Conservation (phyloP, 2,888 invertebrate species). For the Urechis unicinctus region DNA sequence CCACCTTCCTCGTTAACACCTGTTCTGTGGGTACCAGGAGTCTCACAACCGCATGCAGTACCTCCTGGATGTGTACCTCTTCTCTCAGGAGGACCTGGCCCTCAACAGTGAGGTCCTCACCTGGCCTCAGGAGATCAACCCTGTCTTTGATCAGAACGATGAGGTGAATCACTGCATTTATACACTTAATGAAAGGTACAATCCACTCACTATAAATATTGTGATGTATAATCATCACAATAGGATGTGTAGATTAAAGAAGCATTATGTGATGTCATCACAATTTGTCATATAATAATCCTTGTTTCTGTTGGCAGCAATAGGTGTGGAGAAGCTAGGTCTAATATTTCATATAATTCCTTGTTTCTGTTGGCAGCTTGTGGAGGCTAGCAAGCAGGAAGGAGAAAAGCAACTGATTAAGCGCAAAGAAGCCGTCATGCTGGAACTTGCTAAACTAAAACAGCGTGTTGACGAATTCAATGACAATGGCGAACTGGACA, state of each 20-base stretch:
- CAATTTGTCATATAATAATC: too few species aligned
- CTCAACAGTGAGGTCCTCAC: constrained; percentile 75
- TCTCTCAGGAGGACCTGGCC: constrained; percentile 69
- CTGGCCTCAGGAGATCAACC: constrained; percentile 75
- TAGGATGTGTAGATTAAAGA: too few species aligned
- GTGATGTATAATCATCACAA: too few species aligned
- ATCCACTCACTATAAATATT: background rate
- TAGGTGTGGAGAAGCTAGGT: too few species aligned
- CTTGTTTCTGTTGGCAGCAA: background rate
- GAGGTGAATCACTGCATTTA: constrained; percentile 36
- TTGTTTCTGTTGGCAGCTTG: constrained; percentile 52
- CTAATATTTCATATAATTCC: background rate
- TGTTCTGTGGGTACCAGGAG: too few species aligned
- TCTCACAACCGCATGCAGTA: constrained; percentile 45
- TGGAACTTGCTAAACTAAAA: constrained; percentile 65
- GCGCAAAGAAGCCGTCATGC: constrained; percentile 65
- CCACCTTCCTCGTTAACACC: too few species aligned
- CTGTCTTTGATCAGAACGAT: constrained; percentile 75
- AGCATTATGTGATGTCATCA: too few species aligned
- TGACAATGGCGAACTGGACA: constrained; percentile 72
- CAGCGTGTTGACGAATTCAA: constrained; percentile 72
- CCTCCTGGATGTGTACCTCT: constrained; percentile 70
- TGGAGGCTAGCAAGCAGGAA: constrained; percentile 74
- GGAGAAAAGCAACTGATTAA: constrained; percentile 74
- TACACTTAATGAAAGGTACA: background rate